Percentiles rank a stretch among this genome's conserved stretches.
These are phyloP conservation scores for Pissodes strobi DNA, from an alignment of 1,140 invertebrate species.

Conservation along the genomic window DNA sequence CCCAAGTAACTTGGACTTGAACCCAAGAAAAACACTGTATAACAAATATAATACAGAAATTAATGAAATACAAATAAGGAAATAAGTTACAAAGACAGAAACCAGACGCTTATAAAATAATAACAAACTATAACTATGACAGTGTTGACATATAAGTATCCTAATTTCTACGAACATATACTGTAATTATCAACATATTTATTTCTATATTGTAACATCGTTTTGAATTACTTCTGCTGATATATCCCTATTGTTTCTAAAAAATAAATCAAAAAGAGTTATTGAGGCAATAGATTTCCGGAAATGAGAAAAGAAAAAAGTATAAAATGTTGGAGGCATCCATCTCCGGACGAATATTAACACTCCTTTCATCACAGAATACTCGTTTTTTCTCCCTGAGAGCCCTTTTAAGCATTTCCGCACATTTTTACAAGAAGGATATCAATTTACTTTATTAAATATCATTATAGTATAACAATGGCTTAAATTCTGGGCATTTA, in stretches of 20 bases:
- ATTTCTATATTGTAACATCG: too few species aligned
- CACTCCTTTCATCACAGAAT: constrained; percentile 23
- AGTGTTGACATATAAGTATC: too few species aligned
- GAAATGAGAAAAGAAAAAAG: constrained; percentile 34
- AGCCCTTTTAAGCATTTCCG: constrained; percentile 33
- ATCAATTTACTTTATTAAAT: constrained; percentile 47
- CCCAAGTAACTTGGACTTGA: too few species aligned
- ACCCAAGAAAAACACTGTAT: too few species aligned
- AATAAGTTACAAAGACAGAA: too few species aligned
- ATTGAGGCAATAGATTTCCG: constrained; percentile 18
- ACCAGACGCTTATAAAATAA: too few species aligned
- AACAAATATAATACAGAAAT: too few species aligned
- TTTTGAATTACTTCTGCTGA: too few species aligned
- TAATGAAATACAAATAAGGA: too few species aligned
- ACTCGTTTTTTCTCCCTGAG: constrained; percentile 14
- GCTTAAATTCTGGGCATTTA: constrained; percentile 40
- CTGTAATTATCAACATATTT: too few species aligned
- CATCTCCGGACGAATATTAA: constrained; percentile 36
- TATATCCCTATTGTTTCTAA: constrained; percentile 5
- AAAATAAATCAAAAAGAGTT: constrained; percentile 12
- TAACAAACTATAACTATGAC: too few species aligned
- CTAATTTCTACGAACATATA: too few species aligned
- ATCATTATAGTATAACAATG: constrained; percentile 43
- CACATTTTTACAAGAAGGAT: constrained; percentile 43
- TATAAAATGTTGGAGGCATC: constrained; percentile 40